A percentile compares a stretch with the other conserved stretches of the same genome.
phyloP scores from a whole-genome alignment of 1,140 invertebrate species.

The Riptortus pedestris region DNA sequence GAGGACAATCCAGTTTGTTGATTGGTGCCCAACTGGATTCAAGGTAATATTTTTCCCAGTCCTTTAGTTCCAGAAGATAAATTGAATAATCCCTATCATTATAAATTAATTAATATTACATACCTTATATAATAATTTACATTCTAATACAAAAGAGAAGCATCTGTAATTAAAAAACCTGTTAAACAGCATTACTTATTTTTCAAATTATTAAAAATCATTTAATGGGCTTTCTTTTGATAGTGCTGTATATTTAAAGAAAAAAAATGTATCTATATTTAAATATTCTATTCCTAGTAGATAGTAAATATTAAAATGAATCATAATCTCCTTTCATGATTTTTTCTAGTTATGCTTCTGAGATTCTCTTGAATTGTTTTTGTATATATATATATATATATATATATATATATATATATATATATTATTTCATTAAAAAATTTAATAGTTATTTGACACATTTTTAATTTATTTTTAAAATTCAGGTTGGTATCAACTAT shows the following conservation, averaged over 20 bases:
- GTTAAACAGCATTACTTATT: not conserved
- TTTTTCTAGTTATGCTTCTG: not conserved
- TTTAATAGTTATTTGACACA: not conserved
- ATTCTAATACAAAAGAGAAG: not conserved
- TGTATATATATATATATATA: not conserved
- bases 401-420: too few species aligned
- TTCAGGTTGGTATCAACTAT: slow-evolving; percentile 61
- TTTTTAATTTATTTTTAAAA: not conserved
- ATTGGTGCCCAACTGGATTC: slow-evolving; percentile 55
- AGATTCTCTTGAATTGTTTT: not conserved
- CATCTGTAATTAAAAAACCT: not conserved
- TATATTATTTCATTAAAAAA: too few species aligned
- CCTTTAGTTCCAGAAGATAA: slow-evolving; percentile 39
- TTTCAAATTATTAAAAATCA: too few species aligned
- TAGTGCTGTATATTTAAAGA: too few species aligned
- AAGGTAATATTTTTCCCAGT: slow-evolving; percentile 38
- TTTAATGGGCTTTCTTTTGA: too few species aligned
- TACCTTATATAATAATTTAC: not conserved
- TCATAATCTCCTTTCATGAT: not conserved
- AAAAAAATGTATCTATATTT: too few species aligned
- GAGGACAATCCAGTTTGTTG: slow-evolving; percentile 49
- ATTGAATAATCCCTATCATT: not conserved
- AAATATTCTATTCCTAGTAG: too few species aligned
- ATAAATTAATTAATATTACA: not conserved
- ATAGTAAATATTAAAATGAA: not conserved